phyloP scores from a whole-genome alignment of 2,113 vertebrate genomes.

The Chelonoidis abingdonii region DNA sequence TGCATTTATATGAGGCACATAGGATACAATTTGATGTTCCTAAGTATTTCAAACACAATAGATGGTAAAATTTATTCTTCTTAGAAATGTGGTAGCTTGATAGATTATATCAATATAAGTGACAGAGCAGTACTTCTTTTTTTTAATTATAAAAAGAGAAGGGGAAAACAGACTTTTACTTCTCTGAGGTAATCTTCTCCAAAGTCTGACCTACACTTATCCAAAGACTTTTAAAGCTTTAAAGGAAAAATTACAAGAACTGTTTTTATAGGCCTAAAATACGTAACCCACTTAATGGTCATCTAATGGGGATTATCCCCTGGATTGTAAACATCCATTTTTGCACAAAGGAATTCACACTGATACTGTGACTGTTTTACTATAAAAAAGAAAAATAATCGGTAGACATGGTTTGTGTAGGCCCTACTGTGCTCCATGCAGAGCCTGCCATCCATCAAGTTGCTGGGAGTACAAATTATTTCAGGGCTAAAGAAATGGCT shows the following conservation, averaged over 20 bases:
- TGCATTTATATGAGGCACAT: background rate
- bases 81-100: background rate
- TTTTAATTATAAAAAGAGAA: background rate
- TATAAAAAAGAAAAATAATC: background rate
- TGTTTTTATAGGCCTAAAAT: background rate
- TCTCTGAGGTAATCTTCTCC: background rate
- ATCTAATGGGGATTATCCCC: background rate
- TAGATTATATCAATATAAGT: background rate
- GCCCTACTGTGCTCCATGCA: accelerated
- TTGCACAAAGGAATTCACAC: background rate
- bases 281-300: background rate
- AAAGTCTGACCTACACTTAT: background rate
- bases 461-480: accelerated
- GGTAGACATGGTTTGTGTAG: background rate
- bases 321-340: accelerated
- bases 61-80: background rate
- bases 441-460: accelerated
- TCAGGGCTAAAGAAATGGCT: background rate
- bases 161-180: background rate
- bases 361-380: background rate
- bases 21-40: conserved; percentile 53
- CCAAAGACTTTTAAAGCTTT: background rate
- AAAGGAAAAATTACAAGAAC: background rate
- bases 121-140: background rate
- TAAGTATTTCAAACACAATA: conserved; percentile 52